Base-by-base conservation (phyloP, 1,140 invertebrate species). In the Ostrea edulis region DNA sequence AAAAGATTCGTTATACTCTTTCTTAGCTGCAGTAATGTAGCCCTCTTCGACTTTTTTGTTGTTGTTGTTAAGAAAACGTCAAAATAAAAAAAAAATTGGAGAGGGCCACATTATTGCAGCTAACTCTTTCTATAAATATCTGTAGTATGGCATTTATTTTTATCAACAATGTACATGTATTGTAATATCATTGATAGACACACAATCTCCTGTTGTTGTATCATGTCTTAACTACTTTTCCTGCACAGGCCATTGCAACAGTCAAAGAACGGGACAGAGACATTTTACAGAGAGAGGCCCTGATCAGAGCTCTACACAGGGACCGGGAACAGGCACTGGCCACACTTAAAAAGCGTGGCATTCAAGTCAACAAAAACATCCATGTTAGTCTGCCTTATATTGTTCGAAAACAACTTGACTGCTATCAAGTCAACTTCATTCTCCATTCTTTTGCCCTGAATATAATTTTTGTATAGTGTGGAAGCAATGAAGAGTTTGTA, bases 291-390 rank as follows among this genome's bases (percentile, higher is more conserved):
- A 89, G 88, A 86, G 91, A 93, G 8, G 87, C 91, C 55, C 62
- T 94, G 68, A 89, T 94, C 51, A 86, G 89, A 77, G 88, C 91
- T 29, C 83, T 94, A 29, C 86, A 91, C 12, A 90, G 90, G 54
- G 93, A 94, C 62, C 90, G 91, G 85, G 91, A 93, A 83, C 86
- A 91, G 52, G 92, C 92, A 29, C 29, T 93, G 29, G 90, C 89
- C n/a, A 92, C 93, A 55, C 89, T 94, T n/a, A 93, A 92, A 85
- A 91, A 94, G 84, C 92, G 93, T 91, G 92, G 91, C 11, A 92
- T 94, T 51, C 58, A 88, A n/a, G 44, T 93, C 8, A 92, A 94
- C 85, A 92, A 92, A 88, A 93, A 91, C 89, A 86, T 92, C 20
- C 90, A 93, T 88, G 93, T 93, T 71, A 90, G 87, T 88, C 29